Base-by-base conservation (phyloP, 2,888 invertebrate genomes). In the Diabrotica balteata region DNA sequence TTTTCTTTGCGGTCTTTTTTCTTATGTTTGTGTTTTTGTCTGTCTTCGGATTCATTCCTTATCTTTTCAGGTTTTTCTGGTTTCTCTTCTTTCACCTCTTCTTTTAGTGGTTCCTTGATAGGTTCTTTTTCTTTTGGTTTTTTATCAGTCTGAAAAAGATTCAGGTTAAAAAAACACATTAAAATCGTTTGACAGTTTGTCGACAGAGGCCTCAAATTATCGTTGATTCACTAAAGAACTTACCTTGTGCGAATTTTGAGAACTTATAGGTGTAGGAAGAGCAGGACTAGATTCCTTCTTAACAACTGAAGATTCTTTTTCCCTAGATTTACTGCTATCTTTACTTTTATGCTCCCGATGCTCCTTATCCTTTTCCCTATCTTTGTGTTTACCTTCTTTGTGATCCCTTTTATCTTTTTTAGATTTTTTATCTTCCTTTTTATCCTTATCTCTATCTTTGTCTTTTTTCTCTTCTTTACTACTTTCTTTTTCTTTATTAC, bases 341-440 rank as follows among this genome's bases (percentile, higher is more conserved):
- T 82, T 83, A 63, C 89, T 89, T 77, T 88, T 89, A 72, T 84
- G 86, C 71, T 87, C 87, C 69, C 78, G 85, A 86, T 80, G 85
- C 81, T 87, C 78, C 73, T 81, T 73, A 17, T 76, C 77, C 67
- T 73, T 74, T 17, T 75, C 74, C 43, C 67, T 69, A 8, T 81
- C 81, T 65, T 80, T 79, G 67, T 80, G 78, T 72, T 83, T 83
- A 52, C 79, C 80, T 52, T 80, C 79, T 75, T 80, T 82, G 70
- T 89, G 87, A 62, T 90, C 91, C 78, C 90, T 89, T 76, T 89
- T 89, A 71, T 88, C 90, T 76, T 85, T 87, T 63, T 86, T 88
- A 6, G 80, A 78, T 68, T 87, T 87, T 67, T 88, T 88, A 0
- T 87, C 87, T 53, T 85, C 85, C 61, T 81, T 78, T 50, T 73